phyloP scores from a whole-genome alignment of 2,888 invertebrate genomes.

The Crocallis elinguaria region DNA sequence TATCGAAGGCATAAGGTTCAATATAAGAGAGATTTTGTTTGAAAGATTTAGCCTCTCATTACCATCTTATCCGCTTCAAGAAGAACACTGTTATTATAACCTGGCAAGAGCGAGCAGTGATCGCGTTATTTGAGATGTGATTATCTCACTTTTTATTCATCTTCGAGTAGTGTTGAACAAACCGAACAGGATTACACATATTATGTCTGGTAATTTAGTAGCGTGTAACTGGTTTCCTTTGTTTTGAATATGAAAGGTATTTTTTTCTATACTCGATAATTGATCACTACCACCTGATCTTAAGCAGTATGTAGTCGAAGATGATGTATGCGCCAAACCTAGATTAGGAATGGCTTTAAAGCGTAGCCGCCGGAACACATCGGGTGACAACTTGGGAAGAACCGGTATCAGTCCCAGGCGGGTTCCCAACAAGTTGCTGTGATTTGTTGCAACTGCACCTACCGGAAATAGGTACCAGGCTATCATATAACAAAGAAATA shows the following conservation, averaged over 20 bases:
- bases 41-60: constrained; percentile 55
- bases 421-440: too few species aligned
- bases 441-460: too few species aligned
- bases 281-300: too few species aligned
- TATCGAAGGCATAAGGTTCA: background rate
- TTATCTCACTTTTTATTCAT: constrained; percentile 67
- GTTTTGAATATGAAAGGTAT: constrained; percentile 16
- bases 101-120: constrained; percentile 74
- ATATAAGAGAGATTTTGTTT: background rate
- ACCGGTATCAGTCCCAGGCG: too few species aligned
- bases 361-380: too few species aligned
- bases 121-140: constrained; percentile 69
- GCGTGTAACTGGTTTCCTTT: constrained; percentile 19
- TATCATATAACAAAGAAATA: too few species aligned
- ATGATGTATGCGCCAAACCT: too few species aligned
- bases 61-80: constrained; percentile 72
- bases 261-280: too few species aligned
- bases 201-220: constrained; percentile 44
- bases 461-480: too few species aligned
- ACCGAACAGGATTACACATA: constrained; percentile 46
- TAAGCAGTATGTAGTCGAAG: too few species aligned
- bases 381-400: too few species aligned
- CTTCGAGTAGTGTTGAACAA: constrained; percentile 50
- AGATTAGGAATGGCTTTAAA: too few species aligned
- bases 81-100: constrained; percentile 79